Evolutionary conservation across 2,888 invertebrate genomes (phyloP).

Genomic region (Ernsta delagoae): DNA sequence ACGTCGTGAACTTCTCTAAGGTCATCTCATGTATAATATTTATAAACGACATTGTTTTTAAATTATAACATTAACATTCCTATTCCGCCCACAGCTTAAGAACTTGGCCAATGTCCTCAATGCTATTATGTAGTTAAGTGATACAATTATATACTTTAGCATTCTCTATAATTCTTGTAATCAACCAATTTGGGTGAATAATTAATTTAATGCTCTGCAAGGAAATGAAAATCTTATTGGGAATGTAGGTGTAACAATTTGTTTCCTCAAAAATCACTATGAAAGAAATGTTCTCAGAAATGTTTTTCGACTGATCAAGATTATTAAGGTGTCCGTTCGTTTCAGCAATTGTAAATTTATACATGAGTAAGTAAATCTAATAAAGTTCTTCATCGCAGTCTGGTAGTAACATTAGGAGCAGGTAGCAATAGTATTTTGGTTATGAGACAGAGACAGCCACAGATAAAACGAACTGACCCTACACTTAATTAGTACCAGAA

Average conservation of each 20-base stretch:
- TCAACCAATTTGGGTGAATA: too few relatives aligned
- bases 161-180: too few relatives aligned
- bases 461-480: background rate
- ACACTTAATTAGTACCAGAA: background rate
- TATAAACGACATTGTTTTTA: background rate
- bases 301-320: background rate
- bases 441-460: background rate
- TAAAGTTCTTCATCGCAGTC: constrained; percentile 15
- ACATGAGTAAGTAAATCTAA: constrained; percentile 3
- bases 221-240: too few relatives aligned
- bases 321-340: background rate
- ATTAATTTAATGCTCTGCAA: too few relatives aligned
- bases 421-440: constrained; percentile 39
- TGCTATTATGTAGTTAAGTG: background rate
- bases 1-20: background rate
- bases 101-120: background rate
- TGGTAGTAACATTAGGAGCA: constrained; percentile 34
- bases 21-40: background rate
- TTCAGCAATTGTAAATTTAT: background rate
- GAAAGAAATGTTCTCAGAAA: too few relatives aligned
- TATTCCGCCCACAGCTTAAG: background rate
- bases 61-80: background rate
- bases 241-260: too few relatives aligned
- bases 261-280: background rate
- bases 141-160: background rate